phyloP scores from a whole-genome alignment of 2,113 vertebrate genomes.

The Austrofundulus limnaeus region DNA sequence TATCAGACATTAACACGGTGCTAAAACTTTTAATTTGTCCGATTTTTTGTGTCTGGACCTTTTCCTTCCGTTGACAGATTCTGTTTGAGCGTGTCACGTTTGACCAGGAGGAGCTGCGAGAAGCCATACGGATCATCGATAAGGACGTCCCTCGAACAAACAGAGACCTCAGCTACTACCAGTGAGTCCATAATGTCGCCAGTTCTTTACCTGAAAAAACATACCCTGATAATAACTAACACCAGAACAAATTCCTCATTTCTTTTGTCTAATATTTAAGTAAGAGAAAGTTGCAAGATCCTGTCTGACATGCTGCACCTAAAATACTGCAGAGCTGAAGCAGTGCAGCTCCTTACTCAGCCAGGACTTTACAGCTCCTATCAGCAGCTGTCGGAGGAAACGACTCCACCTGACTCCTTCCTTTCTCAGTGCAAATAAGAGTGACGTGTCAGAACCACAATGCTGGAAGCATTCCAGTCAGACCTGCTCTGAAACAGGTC shows the following conservation, averaged over 20 bases:
- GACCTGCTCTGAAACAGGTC: no score
- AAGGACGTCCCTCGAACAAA: slow-evolving; percentile 82
- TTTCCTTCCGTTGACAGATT: slow-evolving; percentile 52
- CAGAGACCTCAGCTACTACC: slow-evolving; percentile 78
- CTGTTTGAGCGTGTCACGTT: slow-evolving; percentile 75
- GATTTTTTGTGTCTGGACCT: neutral
- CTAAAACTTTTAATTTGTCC: no score
- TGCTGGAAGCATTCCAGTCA: no score
- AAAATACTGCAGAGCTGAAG: neutral
- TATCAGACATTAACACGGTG: no score
- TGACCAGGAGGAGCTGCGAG: slow-evolving; percentile 74
- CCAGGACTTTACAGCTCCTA: neutral
- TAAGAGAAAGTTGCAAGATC: no score
- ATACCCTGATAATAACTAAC: no score
- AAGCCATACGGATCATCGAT: slow-evolving; percentile 81
- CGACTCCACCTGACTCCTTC: neutral
- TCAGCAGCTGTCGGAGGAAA: neutral
- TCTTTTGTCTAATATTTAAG: no score
- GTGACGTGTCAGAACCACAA: no score
- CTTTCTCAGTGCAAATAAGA: neutral
- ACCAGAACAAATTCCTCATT: no score
- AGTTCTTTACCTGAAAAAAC: neutral
- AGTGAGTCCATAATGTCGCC: slow-evolving; percentile 64
- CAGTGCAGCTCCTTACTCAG: neutral
- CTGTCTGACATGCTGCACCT: no score